phyloP scores from a whole-genome alignment of 1,140 invertebrate genomes.

The Dreissena polymorpha region DNA sequence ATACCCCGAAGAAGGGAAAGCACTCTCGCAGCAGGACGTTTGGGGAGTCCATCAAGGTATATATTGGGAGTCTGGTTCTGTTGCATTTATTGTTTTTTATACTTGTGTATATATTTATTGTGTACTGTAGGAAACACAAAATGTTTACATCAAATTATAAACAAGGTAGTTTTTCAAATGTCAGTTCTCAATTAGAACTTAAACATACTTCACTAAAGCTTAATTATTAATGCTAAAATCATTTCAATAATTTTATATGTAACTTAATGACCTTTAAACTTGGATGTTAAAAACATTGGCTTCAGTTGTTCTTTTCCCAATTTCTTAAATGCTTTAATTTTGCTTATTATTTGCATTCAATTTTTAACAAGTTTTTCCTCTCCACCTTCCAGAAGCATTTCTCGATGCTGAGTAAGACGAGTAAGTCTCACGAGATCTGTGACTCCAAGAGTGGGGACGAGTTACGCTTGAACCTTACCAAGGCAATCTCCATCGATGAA shows the following conservation, averaged over 20 bases:
- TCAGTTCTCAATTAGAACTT: too few relatives aligned
- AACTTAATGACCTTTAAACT: too few relatives aligned
- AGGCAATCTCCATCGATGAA: slow-evolving; percentile 58
- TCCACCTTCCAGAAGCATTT: slow-evolving; percentile 57
- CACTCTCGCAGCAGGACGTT: slow-evolving; percentile 84
- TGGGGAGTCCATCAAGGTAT: slow-evolving; percentile 90
- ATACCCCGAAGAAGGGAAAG: slow-evolving; percentile 57
- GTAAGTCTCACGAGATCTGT: slow-evolving; percentile 47
- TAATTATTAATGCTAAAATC: too few relatives aligned
- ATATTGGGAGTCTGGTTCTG: background rate
- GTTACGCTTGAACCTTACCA: slow-evolving; percentile 54
- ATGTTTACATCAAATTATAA: too few relatives aligned
- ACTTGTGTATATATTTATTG: background rate
- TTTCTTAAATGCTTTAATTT: too few relatives aligned
- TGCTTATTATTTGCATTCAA: too few relatives aligned
- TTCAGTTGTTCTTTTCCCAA: too few relatives aligned
- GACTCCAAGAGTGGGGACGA: slow-evolving; percentile 43
- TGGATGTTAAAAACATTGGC: too few relatives aligned
- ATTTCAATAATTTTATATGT: too few relatives aligned
- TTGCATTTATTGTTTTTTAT: background rate
- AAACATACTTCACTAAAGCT: too few relatives aligned
- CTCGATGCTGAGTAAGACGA: slow-evolving; percentile 33
- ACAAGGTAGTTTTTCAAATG: too few relatives aligned
- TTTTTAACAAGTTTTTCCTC: background rate
- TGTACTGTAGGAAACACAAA: background rate